phyloP scores from a whole-genome alignment of 2,113 vertebrate genomes.

The Malurus melanocephalus region DNA sequence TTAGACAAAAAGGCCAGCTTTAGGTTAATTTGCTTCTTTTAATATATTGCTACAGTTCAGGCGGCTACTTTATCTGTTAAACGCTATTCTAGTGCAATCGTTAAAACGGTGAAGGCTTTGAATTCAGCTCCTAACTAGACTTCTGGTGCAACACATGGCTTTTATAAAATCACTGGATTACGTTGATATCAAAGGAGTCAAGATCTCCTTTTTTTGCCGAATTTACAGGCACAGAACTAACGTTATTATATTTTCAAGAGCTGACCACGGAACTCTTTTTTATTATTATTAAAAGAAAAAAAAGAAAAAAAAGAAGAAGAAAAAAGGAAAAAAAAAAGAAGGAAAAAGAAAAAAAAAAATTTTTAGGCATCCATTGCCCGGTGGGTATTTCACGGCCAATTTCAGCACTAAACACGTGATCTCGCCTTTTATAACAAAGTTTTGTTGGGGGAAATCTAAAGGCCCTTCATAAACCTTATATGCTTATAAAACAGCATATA shows the following conservation, averaged over 20 bases:
- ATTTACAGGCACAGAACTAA: constrained; percentile 73
- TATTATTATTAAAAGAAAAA: constrained; percentile 9
- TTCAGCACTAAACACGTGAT: constrained; percentile 98
- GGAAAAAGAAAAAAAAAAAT: background rate
- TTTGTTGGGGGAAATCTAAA: constrained; percentile 96
- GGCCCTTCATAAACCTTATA: constrained; percentile 97
- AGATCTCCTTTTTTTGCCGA: constrained; percentile 65
- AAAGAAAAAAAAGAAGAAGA: background rate
- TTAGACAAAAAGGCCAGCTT: constrained; percentile 77
- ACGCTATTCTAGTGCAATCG: constrained; percentile 66
- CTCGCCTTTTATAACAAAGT: constrained; percentile 96
- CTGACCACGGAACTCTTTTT: constrained; percentile 55
- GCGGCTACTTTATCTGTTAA: constrained; percentile 74
- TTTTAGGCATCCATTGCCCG: constrained; percentile 77
- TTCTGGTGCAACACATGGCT: constrained; percentile 79
- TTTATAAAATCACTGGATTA: constrained; percentile 80
- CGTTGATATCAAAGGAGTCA: constrained; percentile 74
- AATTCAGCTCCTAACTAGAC: constrained; percentile 73
- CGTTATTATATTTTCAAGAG: constrained; percentile 68
- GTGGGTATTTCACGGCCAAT: constrained; percentile 96
- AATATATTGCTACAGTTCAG: constrained; percentile 75
- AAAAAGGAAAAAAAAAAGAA: background rate
- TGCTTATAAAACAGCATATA: constrained; percentile 99
- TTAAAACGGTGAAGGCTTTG: constrained; percentile 76
- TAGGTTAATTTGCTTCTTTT: constrained; percentile 80